Evolutionary conservation across 2,797 vertebrate genomes (phyloP).

Genomic region (Lacerta bilineata): DNA sequence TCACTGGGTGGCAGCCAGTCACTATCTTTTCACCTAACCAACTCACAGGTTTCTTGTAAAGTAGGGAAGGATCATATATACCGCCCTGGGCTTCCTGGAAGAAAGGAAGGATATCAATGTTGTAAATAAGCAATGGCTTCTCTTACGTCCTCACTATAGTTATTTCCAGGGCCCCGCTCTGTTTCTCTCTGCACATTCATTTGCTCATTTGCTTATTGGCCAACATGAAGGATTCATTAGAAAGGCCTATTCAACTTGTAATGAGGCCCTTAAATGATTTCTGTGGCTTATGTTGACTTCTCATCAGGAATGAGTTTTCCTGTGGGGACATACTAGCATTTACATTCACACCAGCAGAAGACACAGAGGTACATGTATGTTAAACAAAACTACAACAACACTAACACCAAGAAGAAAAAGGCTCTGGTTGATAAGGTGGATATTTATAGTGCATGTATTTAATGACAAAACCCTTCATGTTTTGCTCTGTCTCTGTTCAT

Average conservation of each 20-base stretch:
- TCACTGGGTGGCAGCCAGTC: background rate
- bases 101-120: background rate
- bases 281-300: background rate
- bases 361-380: background rate
- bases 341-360: background rate
- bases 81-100: background rate
- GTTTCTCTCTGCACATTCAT: background rate
- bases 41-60: background rate
- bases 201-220: background rate
- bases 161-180: background rate
- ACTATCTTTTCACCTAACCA: background rate
- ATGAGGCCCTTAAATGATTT: background rate
- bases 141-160: background rate
- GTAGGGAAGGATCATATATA: too few species aligned
- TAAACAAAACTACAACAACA: background rate
- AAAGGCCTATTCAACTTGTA: background rate
- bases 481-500: background rate
- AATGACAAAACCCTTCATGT: background rate
- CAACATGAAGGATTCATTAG: background rate
- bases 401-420: background rate
- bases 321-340: conserved; percentile 4
- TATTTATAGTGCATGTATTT: background rate
- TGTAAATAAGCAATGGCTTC: background rate
- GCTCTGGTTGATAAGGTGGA: background rate
- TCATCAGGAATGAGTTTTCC: background rate